Evolutionary conservation across 2,888 invertebrate genomes (phyloP), one percentile per base, ranked within the genome.

Genomic region (Galerucella pusilla): DNA sequence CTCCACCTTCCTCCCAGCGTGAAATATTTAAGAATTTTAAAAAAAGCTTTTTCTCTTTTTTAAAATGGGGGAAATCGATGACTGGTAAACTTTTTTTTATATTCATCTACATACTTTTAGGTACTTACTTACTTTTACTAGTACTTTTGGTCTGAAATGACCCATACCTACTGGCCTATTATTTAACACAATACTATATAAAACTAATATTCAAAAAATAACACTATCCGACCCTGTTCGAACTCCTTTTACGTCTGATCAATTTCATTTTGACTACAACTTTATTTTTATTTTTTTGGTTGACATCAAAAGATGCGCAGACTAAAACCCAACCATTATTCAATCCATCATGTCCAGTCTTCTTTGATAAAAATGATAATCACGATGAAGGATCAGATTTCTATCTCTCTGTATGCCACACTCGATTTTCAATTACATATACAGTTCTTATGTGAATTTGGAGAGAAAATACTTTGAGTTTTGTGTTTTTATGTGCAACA

Each of bases 381-480:
- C 70, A 54, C 16, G 63, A 35, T 54, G 71, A 76, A 52, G 45
- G 57, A 75, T 71, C 71, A 71, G 61, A 64, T 68, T 64, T 75
- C 65, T 64, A 68, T 75, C 65, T 65, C 60, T 66, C 68, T 60
- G 20, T 20, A 64, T 75, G 72, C 68, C 75, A 69, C 75, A 69
- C 69, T 72, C 69, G 72, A 66, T 72, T 72, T 75, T 69, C 68
- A 68, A 72, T 75, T 72, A 72, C 59, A 11, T 49, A 65, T 42
- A 35, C 68, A 10, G 7, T 60, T 25, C 20, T 28, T 49, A 61
- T 69, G 28, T 49, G 49, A 69, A 52, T 54, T 35, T 61, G 42
- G 10, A 70, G 11, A 20, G n/a, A 64, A 42, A 64, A 63, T 7
- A 42, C 42, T 52, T 54, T 70, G 35, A 20, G 35, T 64, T 64